phyloP scores from a whole-genome alignment of 2,797 vertebrate species.

The Phyllotis vaccarum region DNA sequence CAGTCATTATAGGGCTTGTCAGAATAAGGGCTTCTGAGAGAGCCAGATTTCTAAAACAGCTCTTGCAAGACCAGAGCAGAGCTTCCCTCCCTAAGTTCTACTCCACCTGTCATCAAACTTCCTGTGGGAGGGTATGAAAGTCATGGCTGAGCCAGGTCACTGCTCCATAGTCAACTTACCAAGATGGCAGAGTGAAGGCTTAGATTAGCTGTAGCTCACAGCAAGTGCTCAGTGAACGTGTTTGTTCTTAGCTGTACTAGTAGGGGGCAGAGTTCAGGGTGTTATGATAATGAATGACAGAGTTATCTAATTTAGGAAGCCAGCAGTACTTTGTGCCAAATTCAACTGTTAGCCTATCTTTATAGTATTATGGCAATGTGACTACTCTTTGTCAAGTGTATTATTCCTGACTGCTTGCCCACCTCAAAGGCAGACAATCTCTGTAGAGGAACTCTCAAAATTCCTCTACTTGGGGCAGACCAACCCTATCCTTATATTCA shows the following conservation, averaged over 20 bases:
- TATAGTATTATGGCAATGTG: neutral
- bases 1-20: neutral
- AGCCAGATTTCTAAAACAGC: neutral
- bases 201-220: neutral
- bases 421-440: neutral
- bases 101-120: neutral
- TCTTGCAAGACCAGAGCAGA: neutral
- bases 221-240: neutral
- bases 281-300: neutral
- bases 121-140: neutral
- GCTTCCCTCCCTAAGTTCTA: neutral
- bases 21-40: neutral
- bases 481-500: neutral
- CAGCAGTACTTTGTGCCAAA: neutral
- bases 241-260: neutral
- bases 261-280: neutral
- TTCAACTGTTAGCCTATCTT: neutral
- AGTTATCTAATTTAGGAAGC: neutral
- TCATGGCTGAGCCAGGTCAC: neutral
- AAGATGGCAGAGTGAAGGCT: neutral
- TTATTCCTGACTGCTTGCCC: neutral
- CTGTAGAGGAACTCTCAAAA: neutral
- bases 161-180: neutral
- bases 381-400: neutral
- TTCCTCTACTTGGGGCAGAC: neutral